A percentile compares a stretch with the other conserved stretches of the same genome.
Conservation (phyloP, 2,113 vertebrate species). For the Polypterus bichir region DNA sequence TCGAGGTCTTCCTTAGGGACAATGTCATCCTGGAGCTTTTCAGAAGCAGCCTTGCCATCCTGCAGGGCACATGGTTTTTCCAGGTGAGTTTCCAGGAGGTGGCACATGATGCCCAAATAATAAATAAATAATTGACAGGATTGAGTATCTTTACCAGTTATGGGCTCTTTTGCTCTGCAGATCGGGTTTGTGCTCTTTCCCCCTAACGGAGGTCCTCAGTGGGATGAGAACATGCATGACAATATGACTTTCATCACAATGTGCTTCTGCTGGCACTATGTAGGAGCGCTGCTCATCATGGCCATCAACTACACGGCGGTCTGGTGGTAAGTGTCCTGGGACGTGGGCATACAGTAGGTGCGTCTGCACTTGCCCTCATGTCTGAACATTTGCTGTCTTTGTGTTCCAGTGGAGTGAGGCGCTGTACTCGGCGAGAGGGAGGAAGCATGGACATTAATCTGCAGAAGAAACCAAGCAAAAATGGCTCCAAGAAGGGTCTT, state of each 20-base stretch:
- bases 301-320: slow-evolving; percentile 36
- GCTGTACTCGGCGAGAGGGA: slow-evolving; percentile 10
- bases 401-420: slow-evolving; percentile 26
- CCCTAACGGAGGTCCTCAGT: slow-evolving; percentile 45
- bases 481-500: slow-evolving; percentile 44
- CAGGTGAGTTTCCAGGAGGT: too few relatives aligned
- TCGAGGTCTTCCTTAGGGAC: slow-evolving; percentile 66
- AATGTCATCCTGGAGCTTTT: slow-evolving; percentile 69
- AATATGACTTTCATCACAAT: slow-evolving; percentile 92
- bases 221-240: slow-evolving; percentile 50
- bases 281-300: slow-evolving; percentile 46
- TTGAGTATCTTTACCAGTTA: not conserved
- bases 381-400: too few relatives aligned
- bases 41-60: slow-evolving; percentile 53
- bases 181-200: slow-evolving; percentile 83
- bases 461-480: slow-evolving; percentile 21
- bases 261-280: slow-evolving; percentile 93
- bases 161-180: slow-evolving; percentile 34
- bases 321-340: slow-evolving; percentile 65
- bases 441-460: slow-evolving; percentile 43
- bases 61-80: slow-evolving; percentile 94
- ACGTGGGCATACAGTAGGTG: too few relatives aligned
- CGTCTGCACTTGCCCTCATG: too few relatives aligned
- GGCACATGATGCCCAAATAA: not conserved
- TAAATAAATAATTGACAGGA: not conserved